These are phyloP conservation scores for Coilia nasus DNA, from an alignment of 2,797 vertebrate species.

Conservation along the genomic window DNA sequence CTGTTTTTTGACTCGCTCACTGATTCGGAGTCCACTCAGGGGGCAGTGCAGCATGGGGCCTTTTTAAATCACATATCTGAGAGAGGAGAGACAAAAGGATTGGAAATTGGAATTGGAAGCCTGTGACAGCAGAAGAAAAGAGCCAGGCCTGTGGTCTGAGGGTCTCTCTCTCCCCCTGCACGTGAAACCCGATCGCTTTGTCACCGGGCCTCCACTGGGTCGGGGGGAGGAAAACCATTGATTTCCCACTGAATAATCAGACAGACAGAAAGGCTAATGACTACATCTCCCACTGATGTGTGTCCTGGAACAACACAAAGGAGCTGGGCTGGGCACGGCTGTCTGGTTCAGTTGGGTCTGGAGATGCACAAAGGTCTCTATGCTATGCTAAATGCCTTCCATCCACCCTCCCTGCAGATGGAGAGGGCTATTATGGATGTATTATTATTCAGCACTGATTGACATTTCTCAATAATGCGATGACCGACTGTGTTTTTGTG, in stretches of 20 bases:
- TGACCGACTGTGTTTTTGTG: not conserved
- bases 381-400: not conserved
- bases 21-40: not conserved
- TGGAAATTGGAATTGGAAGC: conserved; percentile 33
- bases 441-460: not conserved
- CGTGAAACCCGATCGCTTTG: conserved; percentile 50
- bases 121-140: conserved; percentile 35
- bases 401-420: not conserved
- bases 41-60: conserved; percentile 23
- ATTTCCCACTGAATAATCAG: conserved; percentile 48
- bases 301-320: conserved; percentile 18
- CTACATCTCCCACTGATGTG: conserved; percentile 32
- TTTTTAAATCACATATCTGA: conserved; percentile 32
- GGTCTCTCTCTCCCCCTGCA: conserved; percentile 36
- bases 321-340: conserved; percentile 8
- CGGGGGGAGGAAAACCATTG: conserved; percentile 44
- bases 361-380: not conserved
- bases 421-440: not conserved
- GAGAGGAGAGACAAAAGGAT: conserved; percentile 23
- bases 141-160: conserved; percentile 28
- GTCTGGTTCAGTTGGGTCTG: conserved; percentile 7
- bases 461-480: not conserved
- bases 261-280: conserved; percentile 43
- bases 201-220: conserved; percentile 41
- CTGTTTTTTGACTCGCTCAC: not conserved